Base-by-base conservation (phyloP, 2,888 invertebrate species). In the Crematogaster levior region DNA sequence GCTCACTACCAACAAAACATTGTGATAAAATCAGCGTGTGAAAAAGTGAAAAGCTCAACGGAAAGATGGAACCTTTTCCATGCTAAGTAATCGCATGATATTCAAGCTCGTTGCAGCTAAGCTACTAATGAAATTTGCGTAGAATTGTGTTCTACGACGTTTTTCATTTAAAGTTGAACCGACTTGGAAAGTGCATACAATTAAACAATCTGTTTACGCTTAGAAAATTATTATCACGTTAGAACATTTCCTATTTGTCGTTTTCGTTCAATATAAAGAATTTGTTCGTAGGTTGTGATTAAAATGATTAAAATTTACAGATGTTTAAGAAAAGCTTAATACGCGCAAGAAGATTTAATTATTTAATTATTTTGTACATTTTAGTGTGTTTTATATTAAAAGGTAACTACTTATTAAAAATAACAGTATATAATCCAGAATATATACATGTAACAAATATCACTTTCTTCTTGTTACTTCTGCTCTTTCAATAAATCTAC, bases 41-140 rank as follows among this genome's bases (percentile, higher is more conserved):
- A 30, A 73, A 58, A 73, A 60, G 46, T 12, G 51, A n/a, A n/a
- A n/a, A n/a, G n/a, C n/a, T n/a, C 51, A 51, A 10, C n/a, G 10
- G 61, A 61, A 74, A 46, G 34, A 74, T 61, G 61, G 21, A 61
- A 27, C 21, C 21, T 60, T 60, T 60, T 73, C 3, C 37, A 46
- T n/a, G 63, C 48, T 48, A 74, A 74, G 24, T 74, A 74, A 74
- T 74, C 34, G n/a, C 18, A 37, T n/a, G 24, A 48, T 24, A 48
- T 74, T 74, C 60, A 73, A 61, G 46, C 24, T 46, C 63, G 70
- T 48, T 24, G 34, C 48, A 24, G 12, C 34, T 37, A 53, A 70
- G 18, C 34, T 24, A 10, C 34, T 61, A 74, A 74, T 63, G 21
- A 74, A 63, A 48, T 63, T 63, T 24, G 48, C 24, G 3, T n/a